Evolutionary conservation across 2,888 invertebrate genomes (phyloP), one percentile per base, ranked within the genome.

Genomic region (Pycnomerus fuliginosus): DNA sequence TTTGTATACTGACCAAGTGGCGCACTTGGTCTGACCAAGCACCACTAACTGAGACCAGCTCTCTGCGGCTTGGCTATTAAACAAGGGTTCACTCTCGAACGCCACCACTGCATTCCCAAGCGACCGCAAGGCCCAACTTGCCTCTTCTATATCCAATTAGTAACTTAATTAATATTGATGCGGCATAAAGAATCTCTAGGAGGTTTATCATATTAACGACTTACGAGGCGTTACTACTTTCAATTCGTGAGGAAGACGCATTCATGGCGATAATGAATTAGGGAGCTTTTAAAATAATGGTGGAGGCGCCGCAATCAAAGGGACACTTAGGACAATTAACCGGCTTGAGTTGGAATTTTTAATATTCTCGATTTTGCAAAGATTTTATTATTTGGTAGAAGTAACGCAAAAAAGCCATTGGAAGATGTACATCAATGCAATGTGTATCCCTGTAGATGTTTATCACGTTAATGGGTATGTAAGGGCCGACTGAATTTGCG

Each of bases 161-260:
- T 52, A 55, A 61, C 58, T 62, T 62, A 62, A 62, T 62, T 62
- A 62, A 61, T 62, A 62, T 61, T 59, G 61, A 60, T 59, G 60
- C 59, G 44, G 53, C 49, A 49, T 48, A 49, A 56, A 58, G 55
- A 55, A 56, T 50, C 47, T 46, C 44, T 41, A 39, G 43, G 44
- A 46, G 45, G 43, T 51, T 50, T 50, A 47, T 43, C 48, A 39
- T 50, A 50, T 50, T 50, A 50, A 50, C 41, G 48, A 43, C 43
- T 20, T 46, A 28, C 41, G 33, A 44, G 38, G 38, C 37, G 37
- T 33, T 38, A 33, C 39, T 29, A 40, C 24, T 22, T 20, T 13
- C 31, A 34, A 15, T 41, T 28, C 28, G 20, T 29, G 36, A 35
- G n/a, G n/a, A n/a, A n/a, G n/a, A n/a, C n/a, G n/a, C n/a, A n/a